Base-by-base conservation (phyloP, 2,888 invertebrate genomes). In the Tachina lurida region DNA sequence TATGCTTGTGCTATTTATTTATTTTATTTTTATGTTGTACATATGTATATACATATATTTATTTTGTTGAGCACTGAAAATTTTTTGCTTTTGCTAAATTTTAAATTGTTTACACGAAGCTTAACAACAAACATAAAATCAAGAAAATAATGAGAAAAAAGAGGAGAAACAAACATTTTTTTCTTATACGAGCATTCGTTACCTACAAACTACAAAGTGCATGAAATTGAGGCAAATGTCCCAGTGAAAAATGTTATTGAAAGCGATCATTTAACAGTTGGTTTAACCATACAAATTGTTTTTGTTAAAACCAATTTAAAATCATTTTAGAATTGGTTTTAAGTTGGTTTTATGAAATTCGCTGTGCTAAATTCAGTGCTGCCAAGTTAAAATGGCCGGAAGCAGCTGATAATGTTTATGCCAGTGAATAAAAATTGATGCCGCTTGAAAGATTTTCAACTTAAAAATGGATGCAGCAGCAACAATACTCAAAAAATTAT, bases 51-150 rank as follows among this genome's bases (percentile, higher is more conserved):
- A 31, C 31, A 31, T 31, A 31, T 7, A 31, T 31, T 77, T 84
- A 77, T 84, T 77, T 63, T 68, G 76, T 76, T 80, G 74, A 71
- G 54, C 68, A 58, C 41, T 49, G 43, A 67, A 47, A 67, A 47
- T 60, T 54, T 74, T 43, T 73, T 60, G 31, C 31, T 56, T 63
- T 70, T 65, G 58, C 58, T 62, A 63, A 85, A 86, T 75, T 73
- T 79, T 79, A 86, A 82, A 79, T 82, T 82, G 79, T 86, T 86
- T 82, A 86, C 82, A 86, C 58, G 82, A 78, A 82, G 78, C 85
- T 71, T 71, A 78, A 82, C 85, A 85, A 82, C 78, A 78, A 82
- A 79, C 77, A 77, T 84, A 77, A 80, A 81, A 75, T 78, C 81
- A 77, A 74, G 68, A 74, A 74, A 67, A 68, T 62, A 68, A 41